A percentile compares a stretch with the other conserved stretches of the same genome.
Conservation (phyloP, 2,797 vertebrate species). For the Strix occidentalis region DNA sequence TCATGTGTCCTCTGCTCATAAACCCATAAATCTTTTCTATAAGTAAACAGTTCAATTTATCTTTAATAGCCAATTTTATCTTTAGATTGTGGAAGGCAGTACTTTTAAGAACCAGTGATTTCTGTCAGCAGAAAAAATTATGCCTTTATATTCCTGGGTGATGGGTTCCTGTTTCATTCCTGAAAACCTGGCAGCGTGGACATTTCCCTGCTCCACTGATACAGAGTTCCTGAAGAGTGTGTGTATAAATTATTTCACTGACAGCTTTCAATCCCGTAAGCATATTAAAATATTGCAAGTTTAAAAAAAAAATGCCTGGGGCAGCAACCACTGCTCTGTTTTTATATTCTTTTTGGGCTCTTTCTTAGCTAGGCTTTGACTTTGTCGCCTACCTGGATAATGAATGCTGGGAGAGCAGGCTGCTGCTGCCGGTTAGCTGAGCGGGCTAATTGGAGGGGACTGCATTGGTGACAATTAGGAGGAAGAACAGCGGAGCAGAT, state of each 20-base stretch:
- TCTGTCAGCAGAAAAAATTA: background rate
- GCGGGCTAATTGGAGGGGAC: conserved; percentile 75
- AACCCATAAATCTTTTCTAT: background rate
- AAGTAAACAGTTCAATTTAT: background rate
- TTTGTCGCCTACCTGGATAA: conserved; percentile 78
- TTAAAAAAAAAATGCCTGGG: background rate
- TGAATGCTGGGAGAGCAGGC: conserved; percentile 75
- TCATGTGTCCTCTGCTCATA: background rate
- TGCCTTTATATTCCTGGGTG: accelerated
- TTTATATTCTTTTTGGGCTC: background rate
- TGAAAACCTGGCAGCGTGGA: background rate
- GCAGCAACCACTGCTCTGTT: background rate
- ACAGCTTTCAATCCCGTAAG: background rate
- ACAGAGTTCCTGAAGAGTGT: background rate
- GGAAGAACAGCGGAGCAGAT: conserved; percentile 75
- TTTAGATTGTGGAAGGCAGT: background rate
- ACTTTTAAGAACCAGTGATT: background rate
- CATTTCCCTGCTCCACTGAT: background rate
- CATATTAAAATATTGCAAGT: background rate
- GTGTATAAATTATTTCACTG: background rate
- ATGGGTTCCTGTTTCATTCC: background rate
- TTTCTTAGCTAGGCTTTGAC: conserved; percentile 66
- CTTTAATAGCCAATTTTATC: background rate
- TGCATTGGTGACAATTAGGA: conserved; percentile 81
- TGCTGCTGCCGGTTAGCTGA: conserved; percentile 73